A percentile compares a stretch with the other conserved stretches of the same genome.
Conservation (phyloP, 1,140 invertebrate genomes). For the Dermatophagoides farinae region DNA sequence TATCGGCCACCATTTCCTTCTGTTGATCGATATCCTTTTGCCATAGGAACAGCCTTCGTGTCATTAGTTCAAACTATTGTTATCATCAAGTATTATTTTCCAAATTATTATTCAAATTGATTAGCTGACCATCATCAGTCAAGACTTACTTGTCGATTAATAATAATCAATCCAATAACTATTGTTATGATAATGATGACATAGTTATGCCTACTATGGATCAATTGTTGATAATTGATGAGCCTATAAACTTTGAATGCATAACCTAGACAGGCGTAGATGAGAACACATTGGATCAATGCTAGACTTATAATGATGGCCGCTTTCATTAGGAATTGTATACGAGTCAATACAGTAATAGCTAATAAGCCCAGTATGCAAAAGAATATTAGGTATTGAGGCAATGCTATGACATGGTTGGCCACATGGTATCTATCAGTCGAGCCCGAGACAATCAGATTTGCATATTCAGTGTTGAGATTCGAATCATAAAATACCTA, state of each 20-base stretch:
- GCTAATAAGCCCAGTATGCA: constrained; percentile 44
- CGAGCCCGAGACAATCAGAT: background rate
- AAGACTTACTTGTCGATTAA: constrained; percentile 23
- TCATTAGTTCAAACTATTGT: constrained; percentile 48
- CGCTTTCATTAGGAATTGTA: constrained; percentile 46
- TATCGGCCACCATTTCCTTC: constrained; percentile 57
- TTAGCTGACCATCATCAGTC: background rate
- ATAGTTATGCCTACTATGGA: background rate
- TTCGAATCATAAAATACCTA: no score
- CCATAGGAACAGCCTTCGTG: constrained; percentile 52
- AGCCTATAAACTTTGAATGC: constrained; percentile 28
- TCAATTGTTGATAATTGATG: background rate
- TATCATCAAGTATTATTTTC: background rate
- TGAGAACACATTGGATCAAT: constrained; percentile 38
- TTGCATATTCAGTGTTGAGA: background rate
- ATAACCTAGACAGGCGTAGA: constrained; percentile 34
- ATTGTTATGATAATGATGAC: constrained; percentile 21
- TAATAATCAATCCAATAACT: constrained; percentile 32
- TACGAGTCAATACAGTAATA: constrained; percentile 45
- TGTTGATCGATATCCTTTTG: constrained; percentile 50
- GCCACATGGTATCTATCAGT: background rate
- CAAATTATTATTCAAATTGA: background rate
- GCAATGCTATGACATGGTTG: constrained; percentile 25
- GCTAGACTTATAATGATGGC: constrained; percentile 38
- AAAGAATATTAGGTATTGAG: constrained; percentile 50